phyloP scores from a whole-genome alignment of 2,888 invertebrate genomes.

The Cerceris rybyensis region DNA sequence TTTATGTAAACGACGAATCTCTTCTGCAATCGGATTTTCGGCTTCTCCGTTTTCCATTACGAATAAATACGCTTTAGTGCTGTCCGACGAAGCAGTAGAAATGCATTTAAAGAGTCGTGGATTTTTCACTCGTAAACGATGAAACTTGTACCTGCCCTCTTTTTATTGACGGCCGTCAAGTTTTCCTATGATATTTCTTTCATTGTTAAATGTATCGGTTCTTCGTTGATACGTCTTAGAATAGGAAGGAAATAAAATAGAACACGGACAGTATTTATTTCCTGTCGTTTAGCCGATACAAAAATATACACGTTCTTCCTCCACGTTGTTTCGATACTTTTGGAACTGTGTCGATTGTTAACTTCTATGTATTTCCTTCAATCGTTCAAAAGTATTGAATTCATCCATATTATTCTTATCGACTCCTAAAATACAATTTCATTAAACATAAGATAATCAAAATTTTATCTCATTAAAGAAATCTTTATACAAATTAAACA shows the following conservation, averaged over 20 bases:
- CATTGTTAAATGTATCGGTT: conserved; percentile 30
- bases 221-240: not conserved
- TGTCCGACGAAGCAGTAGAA: not conserved
- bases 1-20: conserved; percentile 20
- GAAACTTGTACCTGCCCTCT: not conserved
- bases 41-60: not conserved
- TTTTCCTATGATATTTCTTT: conserved; percentile 4
- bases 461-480: not conserved
- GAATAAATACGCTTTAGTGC: conserved; percentile 15
- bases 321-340: too few species aligned
- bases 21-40: conserved; percentile 12
- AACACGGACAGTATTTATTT: too few species aligned
- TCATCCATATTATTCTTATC: too few species aligned
- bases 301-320: too few species aligned
- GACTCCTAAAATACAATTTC: too few species aligned
- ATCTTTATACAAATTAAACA: not conserved
- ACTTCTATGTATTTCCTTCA: too few species aligned
- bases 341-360: too few species aligned
- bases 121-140: not conserved
- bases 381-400: too few species aligned
- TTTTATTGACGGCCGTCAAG: conserved; percentile 28
- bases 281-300: too few species aligned
- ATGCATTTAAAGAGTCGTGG: not conserved
- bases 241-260: not conserved
- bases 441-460: too few species aligned